Evolutionary conservation across 2,113 vertebrate species (phyloP), one percentile per base, ranked within the genome.

Genomic region (Orientallactaga bullata): DNA sequence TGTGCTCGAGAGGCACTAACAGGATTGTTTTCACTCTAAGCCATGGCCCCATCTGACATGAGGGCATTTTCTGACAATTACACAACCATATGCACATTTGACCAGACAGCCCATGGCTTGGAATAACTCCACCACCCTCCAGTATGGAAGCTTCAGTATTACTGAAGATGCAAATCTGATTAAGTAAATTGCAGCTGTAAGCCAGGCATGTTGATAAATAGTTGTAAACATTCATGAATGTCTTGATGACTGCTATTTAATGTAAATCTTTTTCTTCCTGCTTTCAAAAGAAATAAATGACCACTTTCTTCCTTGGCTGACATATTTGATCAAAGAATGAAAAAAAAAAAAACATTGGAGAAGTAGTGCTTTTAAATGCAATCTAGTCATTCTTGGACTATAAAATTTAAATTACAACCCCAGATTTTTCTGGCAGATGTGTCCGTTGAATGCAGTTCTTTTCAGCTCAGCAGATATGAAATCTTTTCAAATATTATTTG

Each of bases 201-300:
- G 78, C 24, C n/a, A 90, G 85, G 65, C 66, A 93, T 88, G 85
- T 79, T 95, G 92, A 92, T 88, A 95, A 95, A 95, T 93, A 93
- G 63, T 85, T 79, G 74, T 84, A 93, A 96, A 95, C 68, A 88
- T 88, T 90, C 85, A 89, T 68, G 78, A 85, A 65, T 65, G 28
- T 65, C 0, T 0, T 73, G 71, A 95, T 95, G 85, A 71, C 65
- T 83, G 69, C 69, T 89, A 73, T 92, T 94, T 94, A 93, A 96
- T 55, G 74, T 80, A 95, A 93, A 96, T 90, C 10, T 74, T 63
- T 78, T 73, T 77, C 66, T 60, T 28, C 3, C 35, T 74, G 37
- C 66, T 95, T 94, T 93, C 74, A 68, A 90, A 94, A 90, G 88
- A 96, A 94, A 95, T 88, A 93, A 93, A 92, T 96, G 94, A 93